A percentile compares a stretch with the other conserved stretches of the same genome.
These are phyloP conservation scores for Agrochola circellaris DNA, from an alignment of 2,888 invertebrate species.

Conservation along the genomic window DNA sequence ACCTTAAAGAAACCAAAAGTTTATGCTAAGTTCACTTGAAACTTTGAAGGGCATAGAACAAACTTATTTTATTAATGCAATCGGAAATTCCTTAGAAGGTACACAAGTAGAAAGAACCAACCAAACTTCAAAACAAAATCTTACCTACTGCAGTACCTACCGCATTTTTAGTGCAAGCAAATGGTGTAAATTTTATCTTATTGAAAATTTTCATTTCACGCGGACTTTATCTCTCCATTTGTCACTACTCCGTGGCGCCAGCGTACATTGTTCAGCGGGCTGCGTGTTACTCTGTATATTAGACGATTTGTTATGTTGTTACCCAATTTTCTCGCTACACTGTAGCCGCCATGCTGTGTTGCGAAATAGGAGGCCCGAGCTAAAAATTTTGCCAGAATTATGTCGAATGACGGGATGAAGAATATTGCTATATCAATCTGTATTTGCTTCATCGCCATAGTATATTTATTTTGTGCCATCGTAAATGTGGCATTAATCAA, in stretches of 20 bases:
- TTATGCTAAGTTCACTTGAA: neutral
- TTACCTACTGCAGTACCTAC: no score
- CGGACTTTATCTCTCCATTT: constrained; percentile 43
- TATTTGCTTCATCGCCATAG: neutral
- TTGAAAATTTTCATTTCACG: constrained; percentile 1
- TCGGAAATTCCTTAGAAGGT: neutral
- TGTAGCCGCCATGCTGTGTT: constrained; percentile 36
- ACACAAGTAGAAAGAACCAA: neutral
- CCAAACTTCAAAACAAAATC: neutral
- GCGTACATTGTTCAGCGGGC: constrained; percentile 64
- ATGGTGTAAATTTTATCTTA: neutral
- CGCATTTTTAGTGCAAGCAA: no score
- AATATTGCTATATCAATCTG: constrained; percentile 35
- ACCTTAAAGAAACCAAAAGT: neutral
- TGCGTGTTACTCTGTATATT: constrained; percentile 68
- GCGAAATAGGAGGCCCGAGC: constrained; percentile 38
- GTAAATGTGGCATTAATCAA: neutral
- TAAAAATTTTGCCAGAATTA: constrained; percentile 47
- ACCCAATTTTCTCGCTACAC: constrained; percentile 61
- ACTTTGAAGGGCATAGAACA: neutral
- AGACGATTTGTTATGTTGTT: constrained; percentile 66
- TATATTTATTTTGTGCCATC: neutral
- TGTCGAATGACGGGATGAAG: constrained; percentile 30
- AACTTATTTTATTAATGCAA: neutral
- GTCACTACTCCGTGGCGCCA: constrained; percentile 28